These are phyloP conservation scores for Drosophila nr. perissopoda DNA, from an alignment of 2,888 invertebrate genomes.

Conservation along the genomic window DNA sequence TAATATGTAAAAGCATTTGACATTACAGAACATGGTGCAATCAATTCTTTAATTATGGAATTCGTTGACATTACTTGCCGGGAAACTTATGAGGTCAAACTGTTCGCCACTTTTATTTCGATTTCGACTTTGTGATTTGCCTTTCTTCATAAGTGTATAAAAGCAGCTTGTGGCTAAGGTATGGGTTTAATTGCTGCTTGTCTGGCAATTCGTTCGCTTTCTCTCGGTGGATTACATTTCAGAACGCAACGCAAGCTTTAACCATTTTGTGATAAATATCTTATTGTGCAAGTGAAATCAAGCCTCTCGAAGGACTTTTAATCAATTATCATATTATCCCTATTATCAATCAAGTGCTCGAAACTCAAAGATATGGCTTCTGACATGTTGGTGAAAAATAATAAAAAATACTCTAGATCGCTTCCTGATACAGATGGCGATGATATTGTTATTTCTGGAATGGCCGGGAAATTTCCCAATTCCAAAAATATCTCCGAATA, in stretches of 20 bases:
- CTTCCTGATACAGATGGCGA: conserved; percentile 85
- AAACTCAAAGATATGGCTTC: conserved; percentile 55
- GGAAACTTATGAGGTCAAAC: conserved; percentile 65
- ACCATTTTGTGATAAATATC: conserved; percentile 27
- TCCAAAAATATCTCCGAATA: conserved; percentile 88
- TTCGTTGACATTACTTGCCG: conserved; percentile 52
- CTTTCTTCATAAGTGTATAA: conserved; percentile 32
- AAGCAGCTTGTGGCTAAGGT: conserved; percentile 40
- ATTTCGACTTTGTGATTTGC: conserved; percentile 71
- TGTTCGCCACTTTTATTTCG: conserved; percentile 55
- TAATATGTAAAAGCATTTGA: conserved; percentile 31
- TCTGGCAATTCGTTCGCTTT: conserved; percentile 77
- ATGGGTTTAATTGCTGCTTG: conserved; percentile 77
- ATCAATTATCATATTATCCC: conserved; percentile 8
- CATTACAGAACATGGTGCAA: conserved; percentile 8
- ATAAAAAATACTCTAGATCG: conserved; percentile 78
- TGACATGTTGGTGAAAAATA: conserved; percentile 48
- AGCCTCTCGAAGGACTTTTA: conserved; percentile 11
- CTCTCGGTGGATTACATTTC: conserved; percentile 42
- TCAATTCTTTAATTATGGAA: conserved; percentile 55
- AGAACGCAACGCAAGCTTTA: conserved; percentile 10
- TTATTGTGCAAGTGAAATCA: conserved; percentile 28
- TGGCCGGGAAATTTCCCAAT: conserved; percentile 88
- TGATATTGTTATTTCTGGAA: conserved; percentile 87
- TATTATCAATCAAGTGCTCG: conserved; percentile 20